Evolutionary conservation across 1,140 invertebrate genomes (phyloP).

Genomic region (Melanaphis sacchari): DNA sequence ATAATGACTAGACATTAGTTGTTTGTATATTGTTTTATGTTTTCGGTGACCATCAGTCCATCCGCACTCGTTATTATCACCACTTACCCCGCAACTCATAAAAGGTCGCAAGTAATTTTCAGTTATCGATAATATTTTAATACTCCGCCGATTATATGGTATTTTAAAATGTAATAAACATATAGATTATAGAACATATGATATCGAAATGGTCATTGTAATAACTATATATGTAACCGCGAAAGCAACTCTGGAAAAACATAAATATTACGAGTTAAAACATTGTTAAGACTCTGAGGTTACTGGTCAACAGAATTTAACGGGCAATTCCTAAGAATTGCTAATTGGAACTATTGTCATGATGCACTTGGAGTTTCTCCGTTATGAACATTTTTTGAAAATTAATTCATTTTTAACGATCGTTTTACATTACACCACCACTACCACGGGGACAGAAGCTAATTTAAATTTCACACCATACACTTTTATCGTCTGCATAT

Average conservation of each 20-base stretch:
- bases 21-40: not conserved
- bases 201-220: not conserved
- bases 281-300: no score
- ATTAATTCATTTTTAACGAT: slow-evolving; percentile 5
- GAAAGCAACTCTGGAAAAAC: not conserved
- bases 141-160: not conserved
- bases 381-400: not conserved
- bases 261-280: not conserved
- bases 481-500: not conserved
- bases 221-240: not conserved
- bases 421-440: no score
- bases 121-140: not conserved
- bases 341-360: not conserved
- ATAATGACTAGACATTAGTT: not conserved
- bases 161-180: not conserved
- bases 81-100: not conserved
- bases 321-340: not conserved
- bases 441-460: not conserved
- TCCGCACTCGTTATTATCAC: not conserved
- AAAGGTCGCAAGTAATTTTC: not conserved
- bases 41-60: not conserved
- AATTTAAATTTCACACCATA: not conserved
- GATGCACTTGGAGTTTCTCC: not conserved
- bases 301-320: not conserved
- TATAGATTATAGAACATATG: not conserved